Evolutionary conservation across 1,140 invertebrate genomes (phyloP).

Genomic region (Lepidurus couesii): DNA sequence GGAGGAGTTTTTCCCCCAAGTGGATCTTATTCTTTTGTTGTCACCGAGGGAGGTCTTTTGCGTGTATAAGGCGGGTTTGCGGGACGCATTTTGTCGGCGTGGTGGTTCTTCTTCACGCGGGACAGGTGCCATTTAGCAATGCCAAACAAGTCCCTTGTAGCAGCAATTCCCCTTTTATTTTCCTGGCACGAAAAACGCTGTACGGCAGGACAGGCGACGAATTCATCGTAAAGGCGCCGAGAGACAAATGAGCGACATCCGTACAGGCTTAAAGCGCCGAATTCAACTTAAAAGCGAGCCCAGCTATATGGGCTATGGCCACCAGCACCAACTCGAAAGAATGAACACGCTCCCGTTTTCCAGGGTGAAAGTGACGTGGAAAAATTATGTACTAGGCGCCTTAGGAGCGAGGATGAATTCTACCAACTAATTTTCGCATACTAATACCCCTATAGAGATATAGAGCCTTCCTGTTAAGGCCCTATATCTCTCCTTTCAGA

Average conservation of each 20-base stretch:
- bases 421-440: neutral
- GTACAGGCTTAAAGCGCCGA: conserved; percentile 10
- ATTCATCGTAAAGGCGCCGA: neutral
- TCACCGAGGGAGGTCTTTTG: conserved; percentile 14
- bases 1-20: neutral
- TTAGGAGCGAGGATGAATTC: neutral
- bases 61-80: neutral
- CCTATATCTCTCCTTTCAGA: neutral
- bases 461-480: neutral
- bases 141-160: conserved; percentile 13
- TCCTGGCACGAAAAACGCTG: neutral
- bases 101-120: neutral
- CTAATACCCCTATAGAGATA: neutral
- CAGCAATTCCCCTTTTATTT: neutral
- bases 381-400: neutral
- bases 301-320: neutral
- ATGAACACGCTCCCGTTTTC: neutral
- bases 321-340: neutral
- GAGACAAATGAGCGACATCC: conserved; percentile 21
- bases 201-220: neutral
- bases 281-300: conserved; percentile 3
- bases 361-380: neutral
- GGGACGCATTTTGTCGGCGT: neutral
- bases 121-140: conserved; percentile 21
- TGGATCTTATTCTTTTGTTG: neutral